These are phyloP conservation scores for Centropus unirufus DNA, from an alignment of 2,113 vertebrate genomes.

Conservation along the genomic window DNA sequence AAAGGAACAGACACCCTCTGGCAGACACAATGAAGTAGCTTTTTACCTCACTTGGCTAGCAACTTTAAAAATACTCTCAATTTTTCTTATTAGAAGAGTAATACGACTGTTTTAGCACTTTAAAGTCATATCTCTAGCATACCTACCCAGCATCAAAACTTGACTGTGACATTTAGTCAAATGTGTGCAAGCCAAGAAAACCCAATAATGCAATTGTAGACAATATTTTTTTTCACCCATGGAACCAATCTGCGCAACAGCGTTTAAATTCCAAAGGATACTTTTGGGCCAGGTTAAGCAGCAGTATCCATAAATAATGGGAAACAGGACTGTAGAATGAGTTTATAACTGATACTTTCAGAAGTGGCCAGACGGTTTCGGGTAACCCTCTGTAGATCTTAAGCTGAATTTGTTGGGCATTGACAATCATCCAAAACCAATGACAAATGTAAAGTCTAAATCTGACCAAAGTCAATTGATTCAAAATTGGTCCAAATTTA, in stretches of 20 bases:
- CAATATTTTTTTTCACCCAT: neutral
- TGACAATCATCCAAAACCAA: neutral
- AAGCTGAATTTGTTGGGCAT: neutral
- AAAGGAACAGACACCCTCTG: neutral
- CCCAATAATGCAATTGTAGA: neutral
- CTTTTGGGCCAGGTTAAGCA: neutral
- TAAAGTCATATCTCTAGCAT: neutral
- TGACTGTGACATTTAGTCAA: neutral
- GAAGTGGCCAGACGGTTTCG: neutral
- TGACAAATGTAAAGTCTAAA: neutral
- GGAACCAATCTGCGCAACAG: neutral
- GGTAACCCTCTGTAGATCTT: neutral
- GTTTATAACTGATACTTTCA: neutral
- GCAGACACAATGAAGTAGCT: neutral
- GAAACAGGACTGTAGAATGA: neutral
- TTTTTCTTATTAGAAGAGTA: neutral
- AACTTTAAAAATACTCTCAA: neutral
- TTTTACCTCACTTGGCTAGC: neutral
- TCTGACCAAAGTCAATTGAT: neutral
- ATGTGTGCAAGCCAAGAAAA: neutral
- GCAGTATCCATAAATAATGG: neutral
- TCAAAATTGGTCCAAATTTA: neutral
- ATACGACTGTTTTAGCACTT: neutral
- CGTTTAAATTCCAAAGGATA: neutral
- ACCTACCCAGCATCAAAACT: neutral